Conservation (phyloP, 2,113 vertebrate genomes). For the Corydoras sp. region DNA sequence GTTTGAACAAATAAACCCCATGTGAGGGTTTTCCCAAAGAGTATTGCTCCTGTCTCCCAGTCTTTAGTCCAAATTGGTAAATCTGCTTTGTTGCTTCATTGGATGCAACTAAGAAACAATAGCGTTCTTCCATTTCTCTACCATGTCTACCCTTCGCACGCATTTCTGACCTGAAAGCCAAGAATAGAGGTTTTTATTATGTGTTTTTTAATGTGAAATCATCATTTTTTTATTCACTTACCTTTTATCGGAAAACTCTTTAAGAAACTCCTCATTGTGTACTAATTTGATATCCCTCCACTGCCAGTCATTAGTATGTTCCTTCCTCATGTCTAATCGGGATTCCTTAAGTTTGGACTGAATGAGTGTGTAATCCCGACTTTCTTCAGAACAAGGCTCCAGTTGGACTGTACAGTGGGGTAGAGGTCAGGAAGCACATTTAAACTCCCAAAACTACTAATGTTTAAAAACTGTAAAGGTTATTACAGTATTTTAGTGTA, state of each 20-base stretch:
- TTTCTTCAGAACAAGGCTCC: constrained; percentile 44
- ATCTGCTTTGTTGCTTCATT: constrained; percentile 31
- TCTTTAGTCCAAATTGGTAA: constrained; percentile 43
- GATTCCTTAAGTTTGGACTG: constrained; percentile 43
- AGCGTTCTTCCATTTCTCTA: constrained; percentile 50
- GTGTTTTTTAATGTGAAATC: not conserved
- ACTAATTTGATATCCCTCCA: constrained; percentile 44
- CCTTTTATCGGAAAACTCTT: constrained; percentile 50
- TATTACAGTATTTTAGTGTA: not conserved
- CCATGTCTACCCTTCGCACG: constrained; percentile 46
- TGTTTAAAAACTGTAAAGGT: not conserved
- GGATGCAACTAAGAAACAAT: constrained; percentile 47
- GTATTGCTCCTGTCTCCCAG: constrained; percentile 29
- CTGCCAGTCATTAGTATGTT: constrained; percentile 23
- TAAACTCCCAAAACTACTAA: not conserved
- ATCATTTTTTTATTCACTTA: constrained; percentile 3
- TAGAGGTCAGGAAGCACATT: constrained; percentile 3
- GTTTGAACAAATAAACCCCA: constrained; percentile 49
- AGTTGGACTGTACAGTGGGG: constrained; percentile 35
- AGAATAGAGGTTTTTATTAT: not conserved
- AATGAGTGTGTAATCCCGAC: constrained; percentile 43
- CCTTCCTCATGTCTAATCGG: constrained; percentile 37
- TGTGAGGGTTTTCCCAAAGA: constrained; percentile 48
- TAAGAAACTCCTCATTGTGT: constrained; percentile 46
- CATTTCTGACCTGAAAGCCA: constrained; percentile 49